Evolutionary conservation across 2,113 vertebrate species (phyloP).

Genomic region (Catharus bicknelli): DNA sequence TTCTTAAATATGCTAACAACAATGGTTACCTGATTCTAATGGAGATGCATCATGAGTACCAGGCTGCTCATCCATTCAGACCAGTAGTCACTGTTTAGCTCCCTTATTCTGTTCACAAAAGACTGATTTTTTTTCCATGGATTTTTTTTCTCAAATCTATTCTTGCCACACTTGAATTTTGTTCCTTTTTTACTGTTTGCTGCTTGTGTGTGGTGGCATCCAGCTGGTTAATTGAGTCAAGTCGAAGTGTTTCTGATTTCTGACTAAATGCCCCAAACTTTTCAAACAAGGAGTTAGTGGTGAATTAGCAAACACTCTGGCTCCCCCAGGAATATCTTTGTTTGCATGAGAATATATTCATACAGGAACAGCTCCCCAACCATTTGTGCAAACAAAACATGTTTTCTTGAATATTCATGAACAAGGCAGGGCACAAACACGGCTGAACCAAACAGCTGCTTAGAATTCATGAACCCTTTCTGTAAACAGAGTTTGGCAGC

Average conservation of each 20-base stretch:
- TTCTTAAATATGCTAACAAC: background rate
- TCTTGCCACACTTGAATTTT: background rate
- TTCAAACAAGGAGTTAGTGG: background rate
- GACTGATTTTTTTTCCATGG: background rate
- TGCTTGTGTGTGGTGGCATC: background rate
- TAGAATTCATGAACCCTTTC: background rate
- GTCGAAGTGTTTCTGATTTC: background rate
- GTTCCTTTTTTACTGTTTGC: background rate
- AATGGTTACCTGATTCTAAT: background rate
- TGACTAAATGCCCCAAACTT: background rate
- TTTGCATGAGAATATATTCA: slow-evolving; percentile 24
- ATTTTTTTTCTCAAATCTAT: background rate
- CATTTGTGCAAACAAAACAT: slow-evolving; percentile 51
- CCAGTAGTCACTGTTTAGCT: background rate
- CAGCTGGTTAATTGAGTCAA: background rate
- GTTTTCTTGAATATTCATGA: slow-evolving; percentile 61
- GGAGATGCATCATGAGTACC: background rate
- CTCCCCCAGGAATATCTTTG: slow-evolving; percentile 28
- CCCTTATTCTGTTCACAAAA: background rate
- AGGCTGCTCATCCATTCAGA: background rate
- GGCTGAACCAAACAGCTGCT: slow-evolving; percentile 53
- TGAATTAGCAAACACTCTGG: background rate
- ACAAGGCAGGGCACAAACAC: background rate
- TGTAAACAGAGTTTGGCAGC: slow-evolving; percentile 5
- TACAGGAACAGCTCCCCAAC: slow-evolving; percentile 25